Percentiles rank a stretch among this genome's conserved stretches.
Conservation (phyloP, 1,140 invertebrate species). For the Pomacea maculata region DNA sequence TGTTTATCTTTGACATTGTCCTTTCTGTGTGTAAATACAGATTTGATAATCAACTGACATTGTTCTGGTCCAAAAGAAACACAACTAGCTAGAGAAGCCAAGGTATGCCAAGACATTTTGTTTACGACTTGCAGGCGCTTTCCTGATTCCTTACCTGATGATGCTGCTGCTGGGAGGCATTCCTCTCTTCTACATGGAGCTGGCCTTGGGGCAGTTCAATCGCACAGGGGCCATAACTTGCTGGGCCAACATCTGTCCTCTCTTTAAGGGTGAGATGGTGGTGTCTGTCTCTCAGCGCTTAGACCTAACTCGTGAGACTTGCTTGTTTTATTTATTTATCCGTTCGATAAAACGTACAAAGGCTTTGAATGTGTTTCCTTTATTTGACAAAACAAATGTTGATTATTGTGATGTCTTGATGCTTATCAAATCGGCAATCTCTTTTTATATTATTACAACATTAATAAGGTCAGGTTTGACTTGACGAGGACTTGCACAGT, state of each 20-base stretch:
- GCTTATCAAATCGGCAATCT: too few relatives aligned
- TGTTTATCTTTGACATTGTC: not conserved
- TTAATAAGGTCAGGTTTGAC: too few relatives aligned
- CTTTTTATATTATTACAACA: too few relatives aligned
- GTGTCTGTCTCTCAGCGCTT: not conserved
- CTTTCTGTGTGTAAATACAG: not conserved
- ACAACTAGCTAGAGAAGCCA: not conserved
- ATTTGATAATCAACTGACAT: not conserved
- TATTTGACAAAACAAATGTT: not conserved
- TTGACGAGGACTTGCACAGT: too few relatives aligned
- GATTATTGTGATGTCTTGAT: not conserved
- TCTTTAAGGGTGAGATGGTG: conserved; percentile 57
- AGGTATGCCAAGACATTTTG: not conserved
- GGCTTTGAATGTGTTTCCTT: not conserved
- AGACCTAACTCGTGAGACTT: too few relatives aligned
- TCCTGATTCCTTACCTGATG: conserved; percentile 91
- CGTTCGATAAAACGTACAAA: not conserved
- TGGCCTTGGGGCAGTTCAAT: conserved; percentile 88
- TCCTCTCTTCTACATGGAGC: conserved; percentile 94
- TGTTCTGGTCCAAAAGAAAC: not conserved
- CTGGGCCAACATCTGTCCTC: conserved; percentile 69
- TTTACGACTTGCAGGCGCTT: conserved; percentile 76
- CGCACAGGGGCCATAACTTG: conserved; percentile 65
- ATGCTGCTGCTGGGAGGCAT: conserved; percentile 92
- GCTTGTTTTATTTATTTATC: not conserved